Conservation (phyloP, 2,113 vertebrate species). For the Pica pica region DNA sequence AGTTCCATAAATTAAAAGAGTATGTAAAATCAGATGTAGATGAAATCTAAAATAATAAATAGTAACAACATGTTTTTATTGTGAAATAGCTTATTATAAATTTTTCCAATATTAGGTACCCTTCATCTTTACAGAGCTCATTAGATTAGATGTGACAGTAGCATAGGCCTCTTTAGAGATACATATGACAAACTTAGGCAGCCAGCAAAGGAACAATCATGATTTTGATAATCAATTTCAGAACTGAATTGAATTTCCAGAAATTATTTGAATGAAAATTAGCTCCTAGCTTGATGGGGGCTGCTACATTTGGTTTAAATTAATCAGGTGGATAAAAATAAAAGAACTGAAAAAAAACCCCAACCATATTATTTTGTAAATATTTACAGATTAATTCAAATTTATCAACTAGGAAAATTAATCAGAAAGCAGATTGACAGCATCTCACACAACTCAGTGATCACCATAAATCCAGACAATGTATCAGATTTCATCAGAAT, state of each 20-base stretch:
- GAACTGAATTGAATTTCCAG: slow-evolving; percentile 18
- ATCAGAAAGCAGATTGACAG: slow-evolving; percentile 31
- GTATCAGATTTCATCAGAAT: slow-evolving; percentile 44
- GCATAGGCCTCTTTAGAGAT: background rate
- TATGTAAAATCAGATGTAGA: background rate
- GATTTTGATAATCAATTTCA: slow-evolving; percentile 36
- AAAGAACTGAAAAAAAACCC: background rate
- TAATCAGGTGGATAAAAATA: background rate
- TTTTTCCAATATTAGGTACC: background rate
- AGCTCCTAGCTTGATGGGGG: background rate
- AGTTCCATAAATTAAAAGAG: background rate
- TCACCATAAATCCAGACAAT: slow-evolving; percentile 36
- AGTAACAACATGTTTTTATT: background rate
- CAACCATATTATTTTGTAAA: slow-evolving; percentile 9
- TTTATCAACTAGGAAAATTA: slow-evolving; percentile 23
- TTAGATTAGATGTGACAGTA: background rate
- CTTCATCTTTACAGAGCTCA: background rate
- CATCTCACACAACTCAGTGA: background rate
- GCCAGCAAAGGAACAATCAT: background rate
- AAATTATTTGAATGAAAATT: slow-evolving; percentile 31
- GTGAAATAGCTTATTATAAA: background rate
- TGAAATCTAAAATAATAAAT: background rate
- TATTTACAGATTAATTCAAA: slow-evolving; percentile 49
- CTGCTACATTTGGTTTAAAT: background rate
- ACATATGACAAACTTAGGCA: background rate